Evolutionary conservation across 2,113 vertebrate genomes (phyloP), one percentile per base, ranked within the genome.

Genomic region (Cephalophus harveyi): DNA sequence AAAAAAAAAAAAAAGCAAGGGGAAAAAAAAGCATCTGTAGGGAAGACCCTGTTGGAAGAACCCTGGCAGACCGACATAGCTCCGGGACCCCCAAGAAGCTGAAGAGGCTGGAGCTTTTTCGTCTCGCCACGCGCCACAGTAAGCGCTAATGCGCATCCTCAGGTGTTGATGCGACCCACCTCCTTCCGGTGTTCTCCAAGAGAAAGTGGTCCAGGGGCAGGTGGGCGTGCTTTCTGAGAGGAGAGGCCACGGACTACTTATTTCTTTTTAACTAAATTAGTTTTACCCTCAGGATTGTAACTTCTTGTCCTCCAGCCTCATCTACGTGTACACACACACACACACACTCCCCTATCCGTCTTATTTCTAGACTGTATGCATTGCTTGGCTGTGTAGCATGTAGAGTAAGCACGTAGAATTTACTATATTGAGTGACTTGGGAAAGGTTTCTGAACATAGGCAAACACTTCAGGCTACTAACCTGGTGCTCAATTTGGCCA

Each of bases 41-140:
- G 14, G 23, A 62, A 5, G 23, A 9, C 7, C 2, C 21, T 74
- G 2, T 2, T 46, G 21, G 13, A 50, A 33, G 64, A 57, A 21
- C 17, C 48, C 52, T 54, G 43, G 27, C 33, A 15, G 28, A 15
- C 3, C 2, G 13, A 14, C 8, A 17, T 12, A 76, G 16, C 12
- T 15, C 2, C 13, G 5, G 8, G 23, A 12, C 8, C 55, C 14
- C 16, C 8, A 91, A 54, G 27, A 50, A 64, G 5, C 52, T 11
- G 15, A 33, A 30, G 74, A 57, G 27, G 12, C 7, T 12, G 52
- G 21, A n/a, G 2, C 10, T 28, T 57, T 10, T 2, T 27, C 27
- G 19, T 6, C 46, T 81, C 5, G 0, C 78, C 16, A 1, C 0
- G 0, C 15, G 27, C 14, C 28, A 5, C 0, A 15, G 43, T 36